phyloP scores from a whole-genome alignment of 2,888 invertebrate species.

The Resseliella maxima region DNA sequence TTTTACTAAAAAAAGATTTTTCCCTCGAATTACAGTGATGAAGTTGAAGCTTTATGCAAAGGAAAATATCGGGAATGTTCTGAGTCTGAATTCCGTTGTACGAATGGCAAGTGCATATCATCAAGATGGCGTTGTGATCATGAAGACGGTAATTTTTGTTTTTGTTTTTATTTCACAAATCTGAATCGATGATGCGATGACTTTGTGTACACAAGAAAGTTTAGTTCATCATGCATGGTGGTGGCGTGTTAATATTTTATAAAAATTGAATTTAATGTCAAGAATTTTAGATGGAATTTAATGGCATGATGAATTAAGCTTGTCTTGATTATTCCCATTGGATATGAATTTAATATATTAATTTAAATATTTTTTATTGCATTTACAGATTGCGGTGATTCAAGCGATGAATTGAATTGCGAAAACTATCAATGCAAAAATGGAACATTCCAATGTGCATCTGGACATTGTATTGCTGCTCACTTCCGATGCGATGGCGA shows the following conservation, averaged over 20 bases:
- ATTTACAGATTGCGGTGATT: conserved; percentile 83
- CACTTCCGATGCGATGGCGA: conserved; percentile 92
- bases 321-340: no score
- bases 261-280: no score
- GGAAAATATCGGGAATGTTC: conserved; percentile 89
- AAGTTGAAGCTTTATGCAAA: conserved; percentile 82
- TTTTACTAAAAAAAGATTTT: no score
- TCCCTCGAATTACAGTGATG: conserved; percentile 92
- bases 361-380: not conserved
- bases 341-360: no score
- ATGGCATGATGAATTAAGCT: no score
- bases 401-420: conserved; percentile 88
- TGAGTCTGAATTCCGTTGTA: conserved; percentile 90
- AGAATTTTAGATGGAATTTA: no score
- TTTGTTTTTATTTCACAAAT: not conserved
- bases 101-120: conserved; percentile 90
- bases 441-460: conserved; percentile 90
- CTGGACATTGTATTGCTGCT: conserved; percentile 91
- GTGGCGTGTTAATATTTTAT: no score
- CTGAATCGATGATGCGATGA: not conserved
- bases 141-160: conserved; percentile 75
- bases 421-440: conserved; percentile 87
- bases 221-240: no score
- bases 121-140: conserved; percentile 91
- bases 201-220: no score